Evolutionary conservation across 2,888 invertebrate genomes (phyloP), one percentile per base, ranked within the genome.

Genomic region (Scaptomyza parva): DNA sequence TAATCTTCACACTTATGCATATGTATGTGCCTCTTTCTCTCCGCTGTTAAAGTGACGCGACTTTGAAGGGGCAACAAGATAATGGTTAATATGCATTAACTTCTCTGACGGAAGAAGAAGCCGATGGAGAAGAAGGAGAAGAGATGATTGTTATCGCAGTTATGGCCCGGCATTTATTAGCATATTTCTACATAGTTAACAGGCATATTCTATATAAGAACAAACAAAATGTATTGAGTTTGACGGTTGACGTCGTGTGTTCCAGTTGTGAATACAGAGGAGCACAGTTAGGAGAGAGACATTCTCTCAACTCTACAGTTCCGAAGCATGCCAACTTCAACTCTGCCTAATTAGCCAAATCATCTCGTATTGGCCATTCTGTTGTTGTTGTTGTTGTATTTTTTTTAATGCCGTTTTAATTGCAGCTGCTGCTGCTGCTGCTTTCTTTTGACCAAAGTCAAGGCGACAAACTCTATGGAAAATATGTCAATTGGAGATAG

Each of bases 181-280:
- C 86, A 82, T 82, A 85, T 78, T 85, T 82, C 87, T 78, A 59
- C 67, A 85, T 85, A 69, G 70, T 78, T 78, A 73, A 78, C 85
- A 70, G 58, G 54, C 65, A 80, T 37, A 37, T 73, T 83, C 70
- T 52, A 47, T 47, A 43, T 37, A 64, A 22, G 18, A 65, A 64
- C 69, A 84, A 77, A 67, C 78, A 78, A 85, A 71, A 66, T 61
- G 48, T 59, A 51, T 61, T 37, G 54, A 70, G 60, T 2, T 78
- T 82, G 76, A 64, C 80, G 63, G 63, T 76, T 79, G 77, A 64
- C 77, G 45, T 30, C 77, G 45, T 30, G 70, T 54, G 66, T 76
- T 54, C 40, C 66, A 69, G 78, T 61, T 63, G 54, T 26, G 20
- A 35, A 39, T 57, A n/a, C n/a, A n/a, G n/a, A n/a, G n/a, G n/a